Base-by-base conservation (phyloP, 1,140 invertebrate species). In the Scaptomyza hsui region DNA sequence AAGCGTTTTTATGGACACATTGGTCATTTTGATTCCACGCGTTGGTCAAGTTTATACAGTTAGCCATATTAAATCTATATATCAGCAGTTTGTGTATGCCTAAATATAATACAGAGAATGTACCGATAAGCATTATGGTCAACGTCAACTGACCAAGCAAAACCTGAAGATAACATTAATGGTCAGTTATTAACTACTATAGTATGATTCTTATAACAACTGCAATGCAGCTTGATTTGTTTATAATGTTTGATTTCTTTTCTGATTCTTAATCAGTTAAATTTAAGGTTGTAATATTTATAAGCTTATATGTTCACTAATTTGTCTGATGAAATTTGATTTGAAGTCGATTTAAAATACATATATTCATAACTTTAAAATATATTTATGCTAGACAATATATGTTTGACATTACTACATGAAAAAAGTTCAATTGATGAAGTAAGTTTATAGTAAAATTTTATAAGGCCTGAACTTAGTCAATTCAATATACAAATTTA, bases 11-110 rank as follows among this genome's bases (percentile, higher is more conserved):
- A 85, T 15, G 16, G 5, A 18, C 12, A 12, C 5, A 39, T 47
- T 72, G 80, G 61, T 68, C 78, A 81, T 61, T 82, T 29, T 77
- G 78, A 81, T 81, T 82, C 78, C 45, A 57, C 45, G 61, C 13
- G 51, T 45, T 64, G 16, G 26, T 49, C 52, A 48, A 10, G 4
- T 64, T 71, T 71, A 64, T 71, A 44, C 7, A 15, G 39, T 21
- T 53, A n/a, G 16, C 16, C 41, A 52, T 10, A 42, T 29, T 29
- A 7, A 29, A 29, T 29, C 4, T 29, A 29, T 10, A 29, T 9
- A 1, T 9, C 26, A 29, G 1, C 19, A 21, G 3, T 26, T 35
- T 16, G 13, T 56, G 24, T 21, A 5, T 53, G 60, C 16, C 56
- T 57, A 16, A 60, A 47, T 53, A 63, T 63, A 32, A 47, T 53